phyloP scores from a whole-genome alignment of 2,888 invertebrate genomes.

The Perizoma flavofasciatum region DNA sequence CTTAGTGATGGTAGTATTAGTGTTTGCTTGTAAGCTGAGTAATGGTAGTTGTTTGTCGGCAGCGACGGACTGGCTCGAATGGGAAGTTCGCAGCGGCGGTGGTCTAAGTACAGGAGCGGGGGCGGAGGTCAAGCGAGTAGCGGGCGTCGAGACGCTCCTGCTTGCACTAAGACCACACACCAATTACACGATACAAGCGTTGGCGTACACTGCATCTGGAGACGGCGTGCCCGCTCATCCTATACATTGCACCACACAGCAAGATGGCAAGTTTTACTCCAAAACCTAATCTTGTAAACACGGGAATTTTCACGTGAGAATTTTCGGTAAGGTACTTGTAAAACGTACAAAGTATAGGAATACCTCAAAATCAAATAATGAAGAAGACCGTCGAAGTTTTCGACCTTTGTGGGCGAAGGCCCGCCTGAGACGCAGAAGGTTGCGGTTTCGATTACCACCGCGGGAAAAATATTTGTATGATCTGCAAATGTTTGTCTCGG shows the following conservation, averaged over 20 bases:
- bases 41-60: constrained; percentile 81
- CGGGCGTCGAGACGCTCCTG: constrained; percentile 90
- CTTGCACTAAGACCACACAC: constrained; percentile 92
- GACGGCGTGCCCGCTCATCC: constrained; percentile 92
- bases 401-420: too few relatives aligned
- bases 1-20: constrained; percentile 5
- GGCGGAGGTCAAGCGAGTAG: constrained; percentile 90
- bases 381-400: too few relatives aligned
- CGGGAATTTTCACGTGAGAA: too few relatives aligned
- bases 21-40: constrained; percentile 69
- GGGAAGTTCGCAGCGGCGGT: constrained; percentile 71
- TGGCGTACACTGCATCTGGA: constrained; percentile 93
- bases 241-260: constrained; percentile 92
- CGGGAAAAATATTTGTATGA: too few relatives aligned
- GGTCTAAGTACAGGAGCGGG: constrained; percentile 60
- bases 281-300: too few relatives aligned
- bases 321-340: too few relatives aligned
- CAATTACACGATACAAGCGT: constrained; percentile 93
- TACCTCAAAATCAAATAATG: too few relatives aligned
- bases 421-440: too few relatives aligned
- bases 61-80: constrained; percentile 80
- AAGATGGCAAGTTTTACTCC: constrained; percentile 86
- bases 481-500: too few relatives aligned
- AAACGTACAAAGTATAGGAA: too few relatives aligned
- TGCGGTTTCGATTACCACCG: too few relatives aligned